Conservation (phyloP, 2,113 vertebrate genomes). For the Colinus virginianus region DNA sequence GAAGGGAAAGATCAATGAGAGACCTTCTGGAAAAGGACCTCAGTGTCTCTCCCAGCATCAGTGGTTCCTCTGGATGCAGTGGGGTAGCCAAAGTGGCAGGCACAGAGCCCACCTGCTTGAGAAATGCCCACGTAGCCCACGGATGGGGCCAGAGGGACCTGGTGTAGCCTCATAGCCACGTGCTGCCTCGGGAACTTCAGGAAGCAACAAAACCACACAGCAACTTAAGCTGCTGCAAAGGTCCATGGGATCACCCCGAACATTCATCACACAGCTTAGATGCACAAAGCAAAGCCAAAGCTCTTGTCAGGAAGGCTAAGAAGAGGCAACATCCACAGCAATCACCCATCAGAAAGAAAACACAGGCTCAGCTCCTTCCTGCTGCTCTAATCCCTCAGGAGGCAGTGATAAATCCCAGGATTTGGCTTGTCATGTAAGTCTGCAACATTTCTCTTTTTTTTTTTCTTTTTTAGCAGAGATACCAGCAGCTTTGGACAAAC, state of each 20-base stretch:
- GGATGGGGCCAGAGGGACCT: neutral
- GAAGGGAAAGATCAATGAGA: neutral
- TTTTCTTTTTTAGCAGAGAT: neutral
- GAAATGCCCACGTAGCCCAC: neutral
- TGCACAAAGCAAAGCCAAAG: neutral
- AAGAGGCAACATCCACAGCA: neutral
- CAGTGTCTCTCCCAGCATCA: neutral
- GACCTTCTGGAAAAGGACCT: neutral
- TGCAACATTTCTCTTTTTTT: neutral
- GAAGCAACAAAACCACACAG: neutral
- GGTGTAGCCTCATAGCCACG: rapidly evolving
- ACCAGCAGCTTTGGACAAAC: neutral
- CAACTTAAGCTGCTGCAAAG: neutral
- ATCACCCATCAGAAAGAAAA: conserved; percentile 12
- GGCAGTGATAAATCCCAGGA: conserved; percentile 25
- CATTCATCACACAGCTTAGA: conserved; percentile 4
- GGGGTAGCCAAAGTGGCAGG: neutral
- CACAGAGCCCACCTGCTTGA: neutral
- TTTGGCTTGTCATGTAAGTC: conserved; percentile 21
- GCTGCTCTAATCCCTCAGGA: conserved; percentile 25
- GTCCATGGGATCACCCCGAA: neutral
- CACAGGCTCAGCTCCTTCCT: conserved; percentile 8
- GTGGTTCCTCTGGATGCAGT: neutral
- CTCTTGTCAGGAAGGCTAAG: neutral
- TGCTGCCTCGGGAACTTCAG: rapidly evolving